Conservation (phyloP, 2,113 vertebrate species). For the Anguilla japonica region DNA sequence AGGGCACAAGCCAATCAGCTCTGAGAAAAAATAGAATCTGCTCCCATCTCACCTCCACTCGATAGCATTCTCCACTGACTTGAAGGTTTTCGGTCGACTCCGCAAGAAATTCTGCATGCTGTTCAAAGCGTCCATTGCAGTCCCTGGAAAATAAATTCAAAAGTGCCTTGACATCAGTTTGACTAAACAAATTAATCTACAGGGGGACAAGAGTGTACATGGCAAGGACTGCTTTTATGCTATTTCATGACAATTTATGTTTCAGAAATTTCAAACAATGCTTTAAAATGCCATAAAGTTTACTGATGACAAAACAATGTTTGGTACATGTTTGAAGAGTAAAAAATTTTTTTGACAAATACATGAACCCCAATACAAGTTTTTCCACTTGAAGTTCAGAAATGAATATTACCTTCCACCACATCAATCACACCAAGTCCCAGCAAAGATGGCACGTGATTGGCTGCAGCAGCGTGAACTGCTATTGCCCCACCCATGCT, state of each 20-base stretch:
- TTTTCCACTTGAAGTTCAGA: neutral
- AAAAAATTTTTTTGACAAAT: neutral
- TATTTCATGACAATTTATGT: neutral
- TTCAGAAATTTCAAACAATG: neutral
- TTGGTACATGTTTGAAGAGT: neutral
- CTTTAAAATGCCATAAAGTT: neutral
- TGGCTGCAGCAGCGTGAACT: slow-evolving; percentile 85
- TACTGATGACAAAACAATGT: neutral
- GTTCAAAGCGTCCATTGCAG: slow-evolving; percentile 97
- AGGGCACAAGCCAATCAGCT: neutral
- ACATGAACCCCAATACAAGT: neutral
- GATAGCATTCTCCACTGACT: slow-evolving; percentile 94
- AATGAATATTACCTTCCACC: slow-evolving; percentile 84
- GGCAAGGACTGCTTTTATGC: neutral
- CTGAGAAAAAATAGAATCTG: neutral
- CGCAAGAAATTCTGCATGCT: slow-evolving; percentile 99
- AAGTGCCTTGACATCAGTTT: neutral
- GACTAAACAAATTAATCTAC: neutral
- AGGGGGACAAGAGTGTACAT: neutral
- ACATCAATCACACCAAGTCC: slow-evolving; percentile 97
- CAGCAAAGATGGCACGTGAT: slow-evolving; percentile 85
- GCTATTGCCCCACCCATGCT: slow-evolving; percentile 98
- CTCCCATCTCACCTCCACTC: slow-evolving; percentile 86
- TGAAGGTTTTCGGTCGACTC: slow-evolving; percentile 96
- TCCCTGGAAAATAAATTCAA: slow-evolving; percentile 70